phyloP scores from a whole-genome alignment of 2,797 vertebrate species.

The Siniperca undulata region DNA sequence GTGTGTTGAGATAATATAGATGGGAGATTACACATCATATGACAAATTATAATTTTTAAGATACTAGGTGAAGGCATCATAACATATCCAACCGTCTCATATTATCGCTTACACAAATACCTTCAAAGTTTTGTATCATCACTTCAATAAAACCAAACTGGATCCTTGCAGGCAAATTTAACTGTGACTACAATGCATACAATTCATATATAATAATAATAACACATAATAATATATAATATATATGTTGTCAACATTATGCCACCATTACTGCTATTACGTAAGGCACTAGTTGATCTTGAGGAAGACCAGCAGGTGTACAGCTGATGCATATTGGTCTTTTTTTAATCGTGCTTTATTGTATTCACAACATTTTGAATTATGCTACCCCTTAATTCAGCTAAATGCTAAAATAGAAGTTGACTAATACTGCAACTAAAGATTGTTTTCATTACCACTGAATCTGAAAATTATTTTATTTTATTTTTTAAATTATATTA shows the following conservation, averaged over 20 bases:
- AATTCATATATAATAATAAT: background rate
- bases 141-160: background rate
- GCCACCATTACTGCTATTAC: background rate
- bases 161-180: background rate
- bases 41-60: background rate
- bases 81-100: background rate
- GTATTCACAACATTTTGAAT: background rate
- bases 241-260: background rate
- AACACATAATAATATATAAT: no score
- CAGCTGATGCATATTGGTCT: background rate
- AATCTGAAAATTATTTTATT: background rate
- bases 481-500: no score
- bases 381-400: background rate
- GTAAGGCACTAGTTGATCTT: background rate
- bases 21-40: background rate
- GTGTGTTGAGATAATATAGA: slow-evolving; percentile 9
- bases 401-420: background rate
- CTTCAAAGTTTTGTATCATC: no score
- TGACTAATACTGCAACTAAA: background rate
- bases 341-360: background rate
- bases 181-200: background rate
- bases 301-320: no score
- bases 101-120: background rate
- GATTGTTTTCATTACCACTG: background rate
- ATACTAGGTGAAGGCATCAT: background rate